phyloP scores from a whole-genome alignment of 2,113 vertebrate genomes.

The Connochaetes taurinus region DNA sequence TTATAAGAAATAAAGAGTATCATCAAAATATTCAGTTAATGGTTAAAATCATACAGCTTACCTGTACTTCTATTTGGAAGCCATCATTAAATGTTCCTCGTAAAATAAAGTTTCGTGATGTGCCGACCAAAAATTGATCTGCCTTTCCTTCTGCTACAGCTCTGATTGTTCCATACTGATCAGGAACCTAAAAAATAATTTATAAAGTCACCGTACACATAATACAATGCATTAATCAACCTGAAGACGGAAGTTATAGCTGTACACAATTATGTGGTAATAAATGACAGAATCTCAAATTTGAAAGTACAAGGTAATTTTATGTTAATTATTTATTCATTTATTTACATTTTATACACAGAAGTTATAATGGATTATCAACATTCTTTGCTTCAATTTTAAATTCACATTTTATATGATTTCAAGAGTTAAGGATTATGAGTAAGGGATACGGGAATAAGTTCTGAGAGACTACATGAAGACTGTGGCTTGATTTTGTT shows the following conservation, averaged over 20 bases:
- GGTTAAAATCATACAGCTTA: slow-evolving; percentile 60
- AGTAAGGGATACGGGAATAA: background rate
- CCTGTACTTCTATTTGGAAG: slow-evolving; percentile 96
- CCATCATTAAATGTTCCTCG: slow-evolving; percentile 95
- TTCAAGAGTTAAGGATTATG: background rate
- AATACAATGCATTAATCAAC: background rate
- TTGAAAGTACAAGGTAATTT: background rate
- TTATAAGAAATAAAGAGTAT: background rate
- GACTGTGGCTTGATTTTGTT: background rate
- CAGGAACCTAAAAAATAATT: slow-evolving; percentile 87
- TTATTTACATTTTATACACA: slow-evolving; percentile 10
- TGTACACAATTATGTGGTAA: background rate
- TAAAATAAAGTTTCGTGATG: slow-evolving; percentile 95
- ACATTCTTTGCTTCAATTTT: slow-evolving; percentile 17
- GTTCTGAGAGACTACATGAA: background rate
- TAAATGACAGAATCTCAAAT: slow-evolving; percentile 18
- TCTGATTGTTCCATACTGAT: slow-evolving; percentile 95
- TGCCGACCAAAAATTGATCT: slow-evolving; percentile 95
- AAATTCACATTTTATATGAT: slow-evolving; percentile 6
- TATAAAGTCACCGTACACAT: background rate
- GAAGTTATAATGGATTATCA: background rate
- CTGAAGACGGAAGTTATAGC: background rate
- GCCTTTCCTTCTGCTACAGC: slow-evolving; percentile 95
- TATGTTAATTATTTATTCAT: background rate
- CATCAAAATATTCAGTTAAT: background rate